Percentiles rank a stretch among this genome's conserved stretches.
Evolutionary conservation across 2,797 vertebrate species (phyloP).

Genomic region (Margarornis squamiger): DNA sequence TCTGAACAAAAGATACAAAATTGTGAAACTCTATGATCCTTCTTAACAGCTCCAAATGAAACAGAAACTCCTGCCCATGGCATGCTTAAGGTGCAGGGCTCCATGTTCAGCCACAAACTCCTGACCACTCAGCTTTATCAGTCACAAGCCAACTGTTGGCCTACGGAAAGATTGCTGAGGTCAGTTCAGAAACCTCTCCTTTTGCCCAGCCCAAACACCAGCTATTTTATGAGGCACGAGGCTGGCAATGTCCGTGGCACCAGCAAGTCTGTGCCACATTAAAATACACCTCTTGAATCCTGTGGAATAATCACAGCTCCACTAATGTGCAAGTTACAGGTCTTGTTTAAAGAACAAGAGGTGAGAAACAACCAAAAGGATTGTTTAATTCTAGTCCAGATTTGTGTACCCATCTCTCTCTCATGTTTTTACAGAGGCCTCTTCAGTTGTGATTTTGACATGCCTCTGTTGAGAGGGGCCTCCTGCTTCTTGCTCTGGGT

Average conservation of each 20-base stretch:
- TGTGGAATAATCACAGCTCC: neutral
- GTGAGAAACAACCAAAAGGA: neutral
- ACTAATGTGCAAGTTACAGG: neutral
- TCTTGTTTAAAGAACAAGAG: neutral
- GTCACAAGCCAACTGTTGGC: accelerated
- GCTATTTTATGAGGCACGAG: neutral
- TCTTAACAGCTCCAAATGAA: neutral
- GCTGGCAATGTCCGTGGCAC: neutral
- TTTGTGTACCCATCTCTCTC: neutral
- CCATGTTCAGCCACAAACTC: neutral
- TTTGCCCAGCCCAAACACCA: neutral
- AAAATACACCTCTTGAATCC: neutral
- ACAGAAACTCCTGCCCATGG: neutral
- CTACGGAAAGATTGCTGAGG: slow-evolving; percentile 14
- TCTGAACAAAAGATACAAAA: neutral
- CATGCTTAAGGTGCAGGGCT: neutral
- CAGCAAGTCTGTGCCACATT: neutral
- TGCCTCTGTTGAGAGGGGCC: neutral
- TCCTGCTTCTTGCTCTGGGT: neutral
- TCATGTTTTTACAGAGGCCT: neutral
- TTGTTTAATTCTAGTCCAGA: neutral
- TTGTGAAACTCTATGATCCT: neutral
- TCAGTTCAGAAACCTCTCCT: slow-evolving; percentile 5
- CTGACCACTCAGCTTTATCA: slow-evolving; percentile 15
- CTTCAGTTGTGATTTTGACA: neutral